Base-by-base conservation (phyloP, 2,888 invertebrate species). In the Sussaba pulchella region DNA sequence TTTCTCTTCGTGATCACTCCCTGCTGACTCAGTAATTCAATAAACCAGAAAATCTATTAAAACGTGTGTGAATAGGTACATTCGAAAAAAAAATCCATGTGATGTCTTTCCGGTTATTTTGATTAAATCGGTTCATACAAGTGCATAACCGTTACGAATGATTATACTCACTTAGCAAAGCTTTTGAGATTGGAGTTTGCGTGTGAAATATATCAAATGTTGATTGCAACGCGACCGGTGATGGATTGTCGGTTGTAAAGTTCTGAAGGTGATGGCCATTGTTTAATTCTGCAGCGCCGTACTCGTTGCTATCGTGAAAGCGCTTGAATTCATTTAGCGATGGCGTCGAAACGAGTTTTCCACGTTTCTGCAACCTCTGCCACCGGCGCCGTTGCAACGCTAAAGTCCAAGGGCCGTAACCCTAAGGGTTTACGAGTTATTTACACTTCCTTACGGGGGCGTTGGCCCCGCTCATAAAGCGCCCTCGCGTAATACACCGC, bases 381-480 rank as follows among this genome's bases (percentile, higher is more conserved):
- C 57, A 41, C 59, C 50, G 41, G 41, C 12, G 12, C 52, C 26
- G 45, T 36, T 63, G 43, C 26, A 47, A 59, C 41, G 14, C 59
- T 41, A 72, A 59, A 78, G 66, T 36, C 77, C 71, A 50, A 66
- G 66, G 50, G 59, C 77, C 72, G 59, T 78, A 72, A 78, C 77
- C 77, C 66, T 72, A 66, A 72, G 77, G 77, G 50, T 78, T 78
- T 78, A 78, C 72, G 77, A 78, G 71, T 78, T 78, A 78, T 61
- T 78, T 72, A 78, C 77, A 78, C 77, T 78, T 72, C 59, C 77
- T 78, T 66, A 72, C 67, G n/a, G 77, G 77, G 66, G 64, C 77
- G 57, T 72, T 66, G 59, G 72, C 71, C 59, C 50, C 41, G 41
- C 77, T 72, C 66, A 64, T 78, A 71, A 78, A 66, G 47, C 47